These are phyloP conservation scores for Apteryx mantelli DNA, from an alignment of 2,113 vertebrate genomes.

Conservation along the genomic window DNA sequence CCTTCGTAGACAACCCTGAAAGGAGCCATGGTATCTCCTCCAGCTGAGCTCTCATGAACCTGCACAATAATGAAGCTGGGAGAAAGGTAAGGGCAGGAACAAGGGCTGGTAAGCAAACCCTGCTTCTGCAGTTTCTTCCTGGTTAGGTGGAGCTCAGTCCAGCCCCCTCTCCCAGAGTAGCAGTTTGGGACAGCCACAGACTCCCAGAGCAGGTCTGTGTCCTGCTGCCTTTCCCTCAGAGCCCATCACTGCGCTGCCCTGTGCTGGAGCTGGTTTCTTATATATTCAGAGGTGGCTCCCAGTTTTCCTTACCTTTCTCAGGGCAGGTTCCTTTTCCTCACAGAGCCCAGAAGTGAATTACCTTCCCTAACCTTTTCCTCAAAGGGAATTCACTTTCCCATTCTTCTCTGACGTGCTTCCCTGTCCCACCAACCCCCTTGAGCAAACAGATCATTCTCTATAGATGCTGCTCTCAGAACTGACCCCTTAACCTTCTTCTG, in stretches of 20 bases:
- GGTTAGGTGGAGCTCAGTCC: fast-evolving
- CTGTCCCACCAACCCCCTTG: not conserved
- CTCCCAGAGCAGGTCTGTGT: not conserved
- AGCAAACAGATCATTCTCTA: not conserved
- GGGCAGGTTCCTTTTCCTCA: not conserved
- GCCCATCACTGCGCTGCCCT: not conserved
- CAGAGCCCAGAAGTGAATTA: not conserved
- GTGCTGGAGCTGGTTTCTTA: not conserved
- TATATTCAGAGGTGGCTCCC: fast-evolving
- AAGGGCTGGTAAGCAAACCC: not conserved
- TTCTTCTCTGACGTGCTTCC: not conserved
- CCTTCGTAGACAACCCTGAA: constrained; percentile 80
- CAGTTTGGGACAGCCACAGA: fast-evolving
- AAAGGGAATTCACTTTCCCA: not conserved
- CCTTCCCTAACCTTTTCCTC: not conserved
- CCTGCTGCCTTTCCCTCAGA: not conserved
- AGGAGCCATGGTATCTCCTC: constrained; percentile 74
- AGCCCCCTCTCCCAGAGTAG: not conserved
- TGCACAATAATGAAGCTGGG: constrained; percentile 82
- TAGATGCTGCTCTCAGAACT: fast-evolving
- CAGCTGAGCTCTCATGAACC: constrained; percentile 78
- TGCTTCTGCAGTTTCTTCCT: not conserved
- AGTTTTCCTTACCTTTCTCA: not conserved
- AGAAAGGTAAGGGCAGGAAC: constrained; percentile 71
- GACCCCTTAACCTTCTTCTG: not conserved